Conservation (phyloP, 2,888 invertebrate genomes). For the Himalopsyche kuldschensis region DNA sequence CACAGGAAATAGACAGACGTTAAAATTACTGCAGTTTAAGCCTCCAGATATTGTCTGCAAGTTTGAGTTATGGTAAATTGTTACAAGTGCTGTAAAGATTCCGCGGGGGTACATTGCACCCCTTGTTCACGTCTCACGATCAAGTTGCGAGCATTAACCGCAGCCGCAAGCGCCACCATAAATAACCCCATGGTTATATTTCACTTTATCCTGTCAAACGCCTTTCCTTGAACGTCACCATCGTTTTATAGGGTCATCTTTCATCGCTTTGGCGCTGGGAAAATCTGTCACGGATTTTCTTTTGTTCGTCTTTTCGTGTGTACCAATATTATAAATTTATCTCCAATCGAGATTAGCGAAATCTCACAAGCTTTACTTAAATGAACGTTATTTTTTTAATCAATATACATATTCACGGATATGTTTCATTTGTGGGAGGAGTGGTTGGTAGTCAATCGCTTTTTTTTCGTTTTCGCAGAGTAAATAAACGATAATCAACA, state of each 20-base stretch:
- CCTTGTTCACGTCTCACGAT: not conserved
- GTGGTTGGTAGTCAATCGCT: too few relatives aligned
- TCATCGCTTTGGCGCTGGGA: not conserved
- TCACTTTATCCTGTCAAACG: constrained; percentile 21
- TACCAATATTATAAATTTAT: not conserved
- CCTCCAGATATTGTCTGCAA: not conserved
- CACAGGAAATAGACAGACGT: not conserved
- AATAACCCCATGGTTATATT: constrained; percentile 17
- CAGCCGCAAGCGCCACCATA: not conserved
- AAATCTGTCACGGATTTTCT: not conserved
- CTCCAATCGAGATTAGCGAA: not conserved
- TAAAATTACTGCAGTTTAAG: not conserved
- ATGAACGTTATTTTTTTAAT: too few relatives aligned
- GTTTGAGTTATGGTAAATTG: not conserved
- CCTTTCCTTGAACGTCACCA: constrained; percentile 14
- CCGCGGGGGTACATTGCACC: not conserved
- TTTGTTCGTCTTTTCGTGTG: not conserved
- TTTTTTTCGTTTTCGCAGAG: too few relatives aligned
- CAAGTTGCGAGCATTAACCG: not conserved
- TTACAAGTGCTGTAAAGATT: not conserved
- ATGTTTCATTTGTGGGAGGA: too few relatives aligned
- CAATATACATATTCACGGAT: too few relatives aligned
- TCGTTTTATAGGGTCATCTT: constrained; percentile 4
- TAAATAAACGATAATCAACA: too few relatives aligned
- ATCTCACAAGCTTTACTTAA: too few relatives aligned